Base-by-base conservation (phyloP, 2,113 vertebrate species). In the Aegithalos caudatus region DNA sequence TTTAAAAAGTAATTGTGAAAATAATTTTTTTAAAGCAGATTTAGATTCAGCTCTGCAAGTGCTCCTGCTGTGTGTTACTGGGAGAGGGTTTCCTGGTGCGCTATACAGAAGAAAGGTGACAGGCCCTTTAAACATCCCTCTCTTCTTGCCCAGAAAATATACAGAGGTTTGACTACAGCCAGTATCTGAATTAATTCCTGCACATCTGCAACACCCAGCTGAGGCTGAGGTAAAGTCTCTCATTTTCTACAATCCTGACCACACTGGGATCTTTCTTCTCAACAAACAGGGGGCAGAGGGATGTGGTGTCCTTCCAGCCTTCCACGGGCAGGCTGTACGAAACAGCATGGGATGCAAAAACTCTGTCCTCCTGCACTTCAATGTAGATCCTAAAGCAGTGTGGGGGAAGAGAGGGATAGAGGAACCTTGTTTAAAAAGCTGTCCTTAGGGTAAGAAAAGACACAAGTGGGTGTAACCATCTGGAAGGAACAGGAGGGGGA, bases 371-470 rank as follows among this genome's bases (percentile, higher is more conserved):
- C 81, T 92, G 91, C 83, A 62, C 77, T 81, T 79, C 83, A 56
- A 0, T n/a, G 44, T 19, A 81, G 69, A 91, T 54, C 77, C 86
- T 81, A 61, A 81, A 79, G 84, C 50, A 61, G 54, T 1, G 29
- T 60, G 87, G 50, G 74, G 84, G 93, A 95, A 84, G 38, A 95
- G 77, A 92, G 84, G 54, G 78, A 94, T 70, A 64, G 23, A 95
- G 54, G 62, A 94, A 85, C 78, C 81, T 94, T 85, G 70, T 81
- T 95, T 91, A 72, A 95, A 96, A 93, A 95, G 84, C 93, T 95
- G 89, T 96, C 94, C 93, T 92, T 77, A 94, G 91, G 92, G 95
- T 97, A 97, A 97, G 95, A 97, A 96, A 95, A 97, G 94, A 97
- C 93, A 89, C 78, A 89, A 95, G 95, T 96, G 93, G 96, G 95